phyloP scores from a whole-genome alignment of 1,140 invertebrate genomes.

The Zaprionus inermis region DNA sequence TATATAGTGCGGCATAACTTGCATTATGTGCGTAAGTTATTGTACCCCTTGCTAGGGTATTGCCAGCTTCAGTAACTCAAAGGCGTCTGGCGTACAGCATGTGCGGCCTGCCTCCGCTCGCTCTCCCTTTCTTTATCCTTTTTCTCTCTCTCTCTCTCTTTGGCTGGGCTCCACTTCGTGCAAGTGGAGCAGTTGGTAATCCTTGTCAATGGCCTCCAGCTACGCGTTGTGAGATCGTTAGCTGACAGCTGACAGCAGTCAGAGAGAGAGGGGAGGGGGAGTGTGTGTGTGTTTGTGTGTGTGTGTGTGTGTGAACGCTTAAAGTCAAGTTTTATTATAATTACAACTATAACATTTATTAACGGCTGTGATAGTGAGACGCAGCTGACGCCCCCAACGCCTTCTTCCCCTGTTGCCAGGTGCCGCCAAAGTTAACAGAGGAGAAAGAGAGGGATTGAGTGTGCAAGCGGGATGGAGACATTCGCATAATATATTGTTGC shows the following conservation, averaged over 20 bases:
- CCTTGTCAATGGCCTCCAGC: constrained; percentile 30
- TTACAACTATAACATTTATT: constrained; percentile 83
- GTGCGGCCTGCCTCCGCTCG: constrained; percentile 1
- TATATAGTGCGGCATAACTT: constrained; percentile 8
- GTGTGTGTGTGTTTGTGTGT: constrained; percentile 16
- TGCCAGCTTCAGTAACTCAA: constrained; percentile 24
- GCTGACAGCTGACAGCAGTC: constrained; percentile 39
- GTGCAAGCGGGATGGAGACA: constrained; percentile 27
- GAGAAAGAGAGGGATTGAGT: not conserved
- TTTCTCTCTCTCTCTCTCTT: not conserved
- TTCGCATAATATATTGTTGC: constrained; percentile 77
- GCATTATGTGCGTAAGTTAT: constrained; percentile 23
- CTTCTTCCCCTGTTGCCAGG: constrained; percentile 52
- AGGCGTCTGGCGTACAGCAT: constrained; percentile 30
- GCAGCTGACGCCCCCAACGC: constrained; percentile 52
- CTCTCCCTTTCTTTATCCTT: not conserved
- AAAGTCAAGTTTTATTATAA: constrained; percentile 82
- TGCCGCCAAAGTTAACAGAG: constrained; percentile 63
- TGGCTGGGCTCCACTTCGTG: not conserved
- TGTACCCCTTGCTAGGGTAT: constrained; percentile 23
- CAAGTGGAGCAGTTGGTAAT: constrained; percentile 24
- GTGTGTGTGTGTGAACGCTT: constrained; percentile 40
- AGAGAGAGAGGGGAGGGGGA: no score
- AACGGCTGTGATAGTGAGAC: constrained; percentile 62
- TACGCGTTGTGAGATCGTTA: constrained; percentile 49